Base-by-base conservation (phyloP, 2,888 invertebrate species). In the Lasioglossum pauxillum region DNA sequence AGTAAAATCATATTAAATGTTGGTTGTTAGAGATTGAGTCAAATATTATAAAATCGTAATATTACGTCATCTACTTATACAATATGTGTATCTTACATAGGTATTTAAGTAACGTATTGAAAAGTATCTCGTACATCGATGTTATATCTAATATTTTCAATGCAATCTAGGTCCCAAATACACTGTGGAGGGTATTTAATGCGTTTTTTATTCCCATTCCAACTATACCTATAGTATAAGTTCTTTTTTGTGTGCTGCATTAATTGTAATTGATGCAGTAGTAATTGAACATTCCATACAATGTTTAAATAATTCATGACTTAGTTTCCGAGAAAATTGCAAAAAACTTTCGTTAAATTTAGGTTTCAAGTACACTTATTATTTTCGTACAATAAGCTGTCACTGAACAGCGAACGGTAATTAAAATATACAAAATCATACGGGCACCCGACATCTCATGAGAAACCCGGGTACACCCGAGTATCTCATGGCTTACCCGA, bases 151-250 rank as follows among this genome's bases (percentile, higher is more conserved):
- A 91, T 93, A 92, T 93, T 94, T 91, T 92, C 91, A 92, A 92
- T 93, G 92, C 90, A 92, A 93, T 93, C 91, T 93, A 90, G 91
- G 92, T 93, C 91, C 92, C 91, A 93, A 91, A 94, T 93, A 94
- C 91, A 94, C 91, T 93, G 92, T 94, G 90, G 89, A 91, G 89
- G 89, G 84, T 89, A 92, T 71, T 35, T 23, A 44, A 35, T 46
- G 71, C 35, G 73, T 46, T 44, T 78, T 53, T 83, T 74, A 49
- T 74, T 78, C 41, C 8, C 31, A 72, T 27, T 27, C 71, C 35
- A 8, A 57, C 53, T 46, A 19, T 46, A 19, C 23, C 69, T 69
- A 3, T 38, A 31, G 8, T 19, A 8, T 64, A 64, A 64, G 16
- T 7, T 19, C 7, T 19, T 7, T 19, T 31, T 31, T 64, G 14